Evolutionary conservation across 2,888 invertebrate species (phyloP).

Genomic region (Lumbricus terrestris): DNA sequence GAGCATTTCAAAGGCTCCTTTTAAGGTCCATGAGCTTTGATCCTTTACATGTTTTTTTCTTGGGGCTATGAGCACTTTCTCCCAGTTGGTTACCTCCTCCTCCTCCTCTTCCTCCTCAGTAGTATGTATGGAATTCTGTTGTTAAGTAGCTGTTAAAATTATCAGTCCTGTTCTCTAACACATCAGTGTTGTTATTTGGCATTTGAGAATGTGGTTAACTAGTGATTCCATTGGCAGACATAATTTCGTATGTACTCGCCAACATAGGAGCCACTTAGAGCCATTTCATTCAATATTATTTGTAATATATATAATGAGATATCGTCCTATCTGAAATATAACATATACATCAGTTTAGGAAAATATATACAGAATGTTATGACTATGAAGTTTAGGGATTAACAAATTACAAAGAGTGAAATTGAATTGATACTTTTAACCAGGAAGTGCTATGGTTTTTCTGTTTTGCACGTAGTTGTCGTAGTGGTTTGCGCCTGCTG

Average conservation of each 20-base stretch:
- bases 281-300: neutral
- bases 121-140: neutral
- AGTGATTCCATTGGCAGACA: neutral
- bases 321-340: neutral
- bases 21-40: neutral
- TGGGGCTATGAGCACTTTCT: neutral
- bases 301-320: neutral
- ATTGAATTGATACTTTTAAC: neutral
- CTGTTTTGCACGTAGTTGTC: neutral
- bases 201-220: neutral
- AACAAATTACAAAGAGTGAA: neutral
- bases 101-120: too few relatives aligned
- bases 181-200: neutral
- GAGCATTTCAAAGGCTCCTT: neutral
- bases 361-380: neutral
- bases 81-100: neutral
- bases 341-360: neutral
- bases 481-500: neutral
- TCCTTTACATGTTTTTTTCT: neutral
- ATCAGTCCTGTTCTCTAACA: neutral
- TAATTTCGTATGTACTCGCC: neutral
- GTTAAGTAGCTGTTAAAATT: neutral
- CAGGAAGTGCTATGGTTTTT: neutral
- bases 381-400: neutral
- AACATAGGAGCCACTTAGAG: neutral